Base-by-base conservation (phyloP, 2,888 invertebrate species). In the Rhamphomyia laevipes region DNA sequence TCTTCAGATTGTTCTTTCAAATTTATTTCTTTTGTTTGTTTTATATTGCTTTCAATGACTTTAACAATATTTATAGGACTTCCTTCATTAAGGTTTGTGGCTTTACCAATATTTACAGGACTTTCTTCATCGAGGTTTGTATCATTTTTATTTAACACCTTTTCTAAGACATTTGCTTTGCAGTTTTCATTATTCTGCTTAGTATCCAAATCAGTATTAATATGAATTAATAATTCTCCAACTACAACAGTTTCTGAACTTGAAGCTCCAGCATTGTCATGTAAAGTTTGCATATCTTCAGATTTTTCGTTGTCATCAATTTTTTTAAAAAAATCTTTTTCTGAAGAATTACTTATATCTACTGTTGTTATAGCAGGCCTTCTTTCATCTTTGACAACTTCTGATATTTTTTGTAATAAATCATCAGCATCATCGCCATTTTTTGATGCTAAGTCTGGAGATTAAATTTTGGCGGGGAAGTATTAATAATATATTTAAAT, bases 281-380 rank as follows among this genome's bases (percentile, higher is more conserved):
- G 3, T 21, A 21, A 6, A 21, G 6, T 21, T 4, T 27, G 9
- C 23, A n/a, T 3, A 13, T 10, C 13, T 9, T 46, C 49, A 13
- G 15, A 46, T 1, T 42, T 18, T 47, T 55, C 51, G 17, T 53
- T 52, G 49, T 55, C 56, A 15, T 55, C 56, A 10, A 56, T 49
- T 40, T 55, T 53, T 23, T 55, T 55, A n/a, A 57, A 35, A 31
- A 57, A 57, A 31, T 57, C 56, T 15, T 55, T 49, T 23, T 57
- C 56, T 2, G 57, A 53, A 0, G 52, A 43, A 40, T 55, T 47
- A 43, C 51, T 53, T 23, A 55, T 54, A 12, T 53, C 53, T 37
- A 50, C 53, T 4, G 49, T 43, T 10, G 48, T 46, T 35, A 45
- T 27, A 7, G 48, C 10, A 16, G 21, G 42, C 3, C 43, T 23